Percentiles rank a stretch among this genome's conserved stretches.
These are phyloP conservation scores for Oxytorus armatus DNA, from an alignment of 2,888 invertebrate species.

Conservation along the genomic window DNA sequence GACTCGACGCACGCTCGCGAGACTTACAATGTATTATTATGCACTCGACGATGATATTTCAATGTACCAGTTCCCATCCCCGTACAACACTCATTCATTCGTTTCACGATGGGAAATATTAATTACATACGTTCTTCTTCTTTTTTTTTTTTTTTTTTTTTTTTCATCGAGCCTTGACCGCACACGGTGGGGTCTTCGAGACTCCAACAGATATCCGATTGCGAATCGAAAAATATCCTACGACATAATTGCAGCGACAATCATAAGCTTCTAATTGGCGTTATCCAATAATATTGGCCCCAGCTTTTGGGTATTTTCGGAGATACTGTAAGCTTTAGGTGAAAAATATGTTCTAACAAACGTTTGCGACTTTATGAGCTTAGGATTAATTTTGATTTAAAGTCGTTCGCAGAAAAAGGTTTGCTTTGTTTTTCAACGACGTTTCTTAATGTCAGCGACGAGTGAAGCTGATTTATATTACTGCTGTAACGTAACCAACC, in stretches of 20 bases:
- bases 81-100: constrained; percentile 16
- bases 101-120: constrained; percentile 21
- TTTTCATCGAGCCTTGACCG: constrained; percentile 34
- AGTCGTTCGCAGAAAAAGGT: no score
- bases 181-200: constrained; percentile 1
- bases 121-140: no score
- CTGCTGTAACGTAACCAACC: constrained; percentile 9
- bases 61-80: constrained; percentile 44
- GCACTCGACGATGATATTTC: constrained; percentile 24
- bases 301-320: no score
- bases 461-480: constrained; percentile 28
- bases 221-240: constrained; percentile 2
- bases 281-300: no score
- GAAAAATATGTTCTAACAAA: no score
- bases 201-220: not conserved
- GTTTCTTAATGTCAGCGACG: constrained; percentile 1
- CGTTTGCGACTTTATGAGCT: no score
- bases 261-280: no score
- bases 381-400: no score
- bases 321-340: no score
- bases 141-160: constrained; percentile 19
- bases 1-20: constrained; percentile 37
- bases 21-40: constrained; percentile 41
- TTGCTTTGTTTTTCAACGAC: not conserved
- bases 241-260: not conserved